phyloP scores from a whole-genome alignment of 2,797 vertebrate species.

The Microctenopoma steveboyesi region DNA sequence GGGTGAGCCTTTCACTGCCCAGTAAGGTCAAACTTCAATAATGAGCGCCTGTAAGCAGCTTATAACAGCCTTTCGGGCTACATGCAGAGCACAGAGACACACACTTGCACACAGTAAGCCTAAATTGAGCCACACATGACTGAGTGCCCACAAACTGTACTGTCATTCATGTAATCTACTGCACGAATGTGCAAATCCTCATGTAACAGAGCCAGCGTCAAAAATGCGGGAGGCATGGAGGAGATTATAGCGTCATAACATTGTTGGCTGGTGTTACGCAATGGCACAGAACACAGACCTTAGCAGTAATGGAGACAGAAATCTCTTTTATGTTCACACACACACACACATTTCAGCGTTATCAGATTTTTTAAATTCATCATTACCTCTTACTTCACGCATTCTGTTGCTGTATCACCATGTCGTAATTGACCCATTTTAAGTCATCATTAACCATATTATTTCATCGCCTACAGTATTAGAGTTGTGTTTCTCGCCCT shows the following conservation, averaged over 20 bases:
- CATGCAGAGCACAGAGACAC: slow-evolving; percentile 29
- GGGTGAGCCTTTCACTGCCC: slow-evolving; percentile 71
- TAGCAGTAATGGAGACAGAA: slow-evolving; percentile 8
- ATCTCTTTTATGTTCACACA: slow-evolving; percentile 17
- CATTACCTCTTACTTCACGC: slow-evolving; percentile 42
- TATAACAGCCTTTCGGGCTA: slow-evolving; percentile 50
- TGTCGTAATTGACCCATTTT: slow-evolving; percentile 73
- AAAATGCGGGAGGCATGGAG: slow-evolving; percentile 40
- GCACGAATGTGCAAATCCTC: slow-evolving; percentile 65
- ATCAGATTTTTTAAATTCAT: slow-evolving; percentile 54
- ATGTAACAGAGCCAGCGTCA: slow-evolving; percentile 48
- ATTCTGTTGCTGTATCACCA: slow-evolving; percentile 62
- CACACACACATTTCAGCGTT: slow-evolving; percentile 27
- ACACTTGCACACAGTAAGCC: slow-evolving; percentile 38
- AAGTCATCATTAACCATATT: slow-evolving; percentile 75
- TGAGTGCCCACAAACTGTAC: slow-evolving; percentile 41
- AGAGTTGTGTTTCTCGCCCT: slow-evolving; percentile 15
- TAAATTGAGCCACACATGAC: slow-evolving; percentile 60
- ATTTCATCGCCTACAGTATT: slow-evolving; percentile 52
- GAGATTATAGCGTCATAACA: slow-evolving; percentile 54
- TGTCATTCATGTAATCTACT: slow-evolving; percentile 71
- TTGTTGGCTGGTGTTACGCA: slow-evolving; percentile 53
- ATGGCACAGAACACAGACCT: slow-evolving; percentile 14
- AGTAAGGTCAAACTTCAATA: slow-evolving; percentile 64
- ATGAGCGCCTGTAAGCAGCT: slow-evolving; percentile 72